A percentile compares a stretch with the other conserved stretches of the same genome.
Evolutionary conservation across 1,140 invertebrate genomes (phyloP).

Genomic region (Drosophila santomea): DNA sequence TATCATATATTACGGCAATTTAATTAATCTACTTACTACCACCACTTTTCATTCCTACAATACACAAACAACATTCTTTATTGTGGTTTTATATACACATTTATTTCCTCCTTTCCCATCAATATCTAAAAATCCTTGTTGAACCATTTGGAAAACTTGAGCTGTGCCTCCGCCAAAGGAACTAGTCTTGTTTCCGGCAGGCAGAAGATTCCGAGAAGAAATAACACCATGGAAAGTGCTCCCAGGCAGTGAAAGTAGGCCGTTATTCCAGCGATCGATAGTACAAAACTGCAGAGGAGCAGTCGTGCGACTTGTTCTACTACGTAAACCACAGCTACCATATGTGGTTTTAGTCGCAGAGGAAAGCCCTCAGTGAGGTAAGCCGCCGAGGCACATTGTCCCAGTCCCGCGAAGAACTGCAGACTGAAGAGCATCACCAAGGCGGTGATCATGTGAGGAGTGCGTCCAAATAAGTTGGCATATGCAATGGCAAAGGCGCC

Average conservation of each 20-base stretch:
- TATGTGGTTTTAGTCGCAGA: slow-evolving; percentile 57
- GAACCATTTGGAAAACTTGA: slow-evolving; percentile 65
- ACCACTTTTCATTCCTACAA: neutral
- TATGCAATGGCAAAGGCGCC: slow-evolving; percentile 61
- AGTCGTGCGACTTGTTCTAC: slow-evolving; percentile 54
- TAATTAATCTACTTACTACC: too few relatives aligned
- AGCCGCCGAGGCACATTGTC: slow-evolving; percentile 58
- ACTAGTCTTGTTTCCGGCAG: slow-evolving; percentile 66
- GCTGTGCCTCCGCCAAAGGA: slow-evolving; percentile 57
- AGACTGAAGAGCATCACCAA: slow-evolving; percentile 56
- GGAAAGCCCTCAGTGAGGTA: slow-evolving; percentile 78
- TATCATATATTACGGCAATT: too few relatives aligned
- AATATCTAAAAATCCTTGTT: slow-evolving; percentile 61
- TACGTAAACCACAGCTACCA: slow-evolving; percentile 58
- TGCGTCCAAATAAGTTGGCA: slow-evolving; percentile 42
- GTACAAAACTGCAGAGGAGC: slow-evolving; percentile 41
- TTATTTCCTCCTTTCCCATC: neutral
- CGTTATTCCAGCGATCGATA: slow-evolving; percentile 8
- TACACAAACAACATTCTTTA: neutral
- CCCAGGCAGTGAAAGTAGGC: slow-evolving; percentile 62
- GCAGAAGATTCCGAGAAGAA: slow-evolving; percentile 62
- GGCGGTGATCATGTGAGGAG: slow-evolving; percentile 40
- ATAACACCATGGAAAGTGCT: slow-evolving; percentile 54
- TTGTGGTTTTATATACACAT: neutral
- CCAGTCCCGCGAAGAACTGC: slow-evolving; percentile 63